Conservation (phyloP, 2,797 vertebrate genomes). For the Clarias platycephalus region DNA sequence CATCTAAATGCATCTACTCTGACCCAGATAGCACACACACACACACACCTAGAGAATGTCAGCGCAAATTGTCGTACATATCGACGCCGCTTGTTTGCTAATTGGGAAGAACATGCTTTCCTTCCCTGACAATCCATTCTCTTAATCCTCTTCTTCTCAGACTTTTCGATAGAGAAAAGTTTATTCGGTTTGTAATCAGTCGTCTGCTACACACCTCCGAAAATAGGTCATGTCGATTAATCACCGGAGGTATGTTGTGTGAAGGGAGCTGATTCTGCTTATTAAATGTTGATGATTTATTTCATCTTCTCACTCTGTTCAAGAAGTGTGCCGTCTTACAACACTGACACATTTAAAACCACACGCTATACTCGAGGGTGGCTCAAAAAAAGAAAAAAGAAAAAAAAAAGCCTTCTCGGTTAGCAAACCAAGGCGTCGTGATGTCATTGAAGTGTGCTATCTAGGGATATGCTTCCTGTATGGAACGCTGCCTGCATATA, state of each 20-base stretch:
- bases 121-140: background rate
- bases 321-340: background rate
- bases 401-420: background rate
- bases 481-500: slow-evolving; percentile 30
- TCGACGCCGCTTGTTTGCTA: slow-evolving; percentile 5
- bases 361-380: background rate
- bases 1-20: slow-evolving; percentile 24
- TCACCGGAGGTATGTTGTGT: background rate
- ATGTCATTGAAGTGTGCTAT: slow-evolving; percentile 11
- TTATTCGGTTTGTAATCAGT: background rate
- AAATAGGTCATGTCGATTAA: slow-evolving; percentile 6
- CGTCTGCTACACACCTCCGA: background rate
- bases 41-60: background rate
- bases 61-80: background rate
- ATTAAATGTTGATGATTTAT: background rate
- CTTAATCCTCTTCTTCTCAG: background rate
- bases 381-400: no score
- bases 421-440: slow-evolving; percentile 6
- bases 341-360: background rate
- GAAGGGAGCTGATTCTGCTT: slow-evolving; percentile 12
- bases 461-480: background rate
- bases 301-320: slow-evolving; percentile 5
- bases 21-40: slow-evolving; percentile 24
- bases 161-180: background rate
- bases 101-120: background rate